Percentiles rank a stretch among this genome's conserved stretches.
phyloP scores from a whole-genome alignment of 2,797 vertebrate species.

The Hippopotamyrus pictus region DNA sequence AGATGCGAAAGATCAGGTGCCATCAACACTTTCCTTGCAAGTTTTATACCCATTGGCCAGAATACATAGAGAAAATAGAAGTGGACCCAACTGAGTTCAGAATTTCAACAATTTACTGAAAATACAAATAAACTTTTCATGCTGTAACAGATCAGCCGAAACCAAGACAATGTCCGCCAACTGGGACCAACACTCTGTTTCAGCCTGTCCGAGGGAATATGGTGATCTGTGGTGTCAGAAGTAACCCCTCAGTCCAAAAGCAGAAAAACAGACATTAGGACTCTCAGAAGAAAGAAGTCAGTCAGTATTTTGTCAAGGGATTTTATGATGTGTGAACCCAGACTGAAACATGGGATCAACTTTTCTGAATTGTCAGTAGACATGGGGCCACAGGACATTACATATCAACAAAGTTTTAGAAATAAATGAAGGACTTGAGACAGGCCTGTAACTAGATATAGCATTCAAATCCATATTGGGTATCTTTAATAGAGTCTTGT shows the following conservation, averaged over 20 bases:
- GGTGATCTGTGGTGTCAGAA: not conserved
- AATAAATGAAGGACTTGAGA: not conserved
- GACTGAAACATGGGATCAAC: not conserved
- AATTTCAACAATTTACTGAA: not conserved
- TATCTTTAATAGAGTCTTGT: not conserved
- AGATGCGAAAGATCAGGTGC: not conserved
- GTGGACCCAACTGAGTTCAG: not conserved
- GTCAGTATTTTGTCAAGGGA: not conserved
- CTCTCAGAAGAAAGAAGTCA: not conserved
- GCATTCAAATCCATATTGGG: not conserved
- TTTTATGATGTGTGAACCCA: not conserved
- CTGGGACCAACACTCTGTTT: not conserved
- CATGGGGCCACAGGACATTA: not conserved
- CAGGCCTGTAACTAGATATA: not conserved
- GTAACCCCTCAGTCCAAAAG: not conserved
- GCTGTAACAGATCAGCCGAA: not conserved
- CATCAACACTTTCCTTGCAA: not conserved
- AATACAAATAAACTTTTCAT: not conserved
- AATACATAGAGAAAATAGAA: not conserved
- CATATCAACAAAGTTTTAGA: not conserved
- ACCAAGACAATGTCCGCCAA: not conserved
- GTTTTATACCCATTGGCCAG: not conserved
- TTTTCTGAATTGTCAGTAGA: not conserved
- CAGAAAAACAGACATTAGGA: not conserved
- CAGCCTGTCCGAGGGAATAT: not conserved